Percentiles rank a stretch among this genome's conserved stretches.
Evolutionary conservation across 2,113 vertebrate genomes (phyloP).

Genomic region (Sialia sialis): DNA sequence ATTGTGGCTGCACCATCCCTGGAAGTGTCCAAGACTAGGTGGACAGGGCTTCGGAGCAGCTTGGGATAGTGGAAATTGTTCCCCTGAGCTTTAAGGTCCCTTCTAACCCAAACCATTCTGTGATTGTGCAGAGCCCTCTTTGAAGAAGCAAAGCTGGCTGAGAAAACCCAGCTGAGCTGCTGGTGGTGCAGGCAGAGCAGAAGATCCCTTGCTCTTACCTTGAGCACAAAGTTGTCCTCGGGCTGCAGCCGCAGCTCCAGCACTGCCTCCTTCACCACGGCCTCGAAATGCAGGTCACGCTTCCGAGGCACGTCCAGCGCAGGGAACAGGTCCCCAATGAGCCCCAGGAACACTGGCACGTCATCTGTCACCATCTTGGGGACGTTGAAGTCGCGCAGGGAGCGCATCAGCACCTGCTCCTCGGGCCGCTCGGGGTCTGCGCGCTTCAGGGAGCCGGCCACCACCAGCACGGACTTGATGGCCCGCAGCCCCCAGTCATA

Average conservation of each 20-base stretch:
- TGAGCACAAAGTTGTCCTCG: conserved; percentile 94
- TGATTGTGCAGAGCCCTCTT: background rate
- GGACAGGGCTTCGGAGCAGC: background rate
- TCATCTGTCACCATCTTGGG: conserved; percentile 94
- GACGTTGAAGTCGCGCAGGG: conserved; percentile 92
- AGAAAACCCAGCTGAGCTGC: background rate
- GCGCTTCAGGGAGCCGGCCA: conserved; percentile 90
- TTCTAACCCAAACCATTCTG: background rate
- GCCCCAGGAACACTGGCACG: conserved; percentile 91
- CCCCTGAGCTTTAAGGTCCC: background rate
- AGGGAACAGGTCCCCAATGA: conserved; percentile 91
- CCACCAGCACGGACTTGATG: conserved; percentile 94
- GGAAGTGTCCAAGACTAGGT: background rate
- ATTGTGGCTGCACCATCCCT: background rate
- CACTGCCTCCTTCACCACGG: conserved; percentile 80
- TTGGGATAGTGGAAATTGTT: background rate
- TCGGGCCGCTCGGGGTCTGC: conserved; percentile 84
- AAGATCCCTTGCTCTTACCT: conserved; percentile 64
- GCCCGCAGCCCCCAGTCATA: conserved; percentile 96
- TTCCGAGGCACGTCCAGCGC: conserved; percentile 87
- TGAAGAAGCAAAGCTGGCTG: background rate
- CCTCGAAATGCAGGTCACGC: conserved; percentile 83
- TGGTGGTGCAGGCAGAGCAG: background rate
- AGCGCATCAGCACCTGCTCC: conserved; percentile 95
- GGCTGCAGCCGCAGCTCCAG: conserved; percentile 87